Percentiles rank a stretch among this genome's conserved stretches.
Conservation (phyloP, 1,140 invertebrate genomes). For the Drosophila insularis region DNA sequence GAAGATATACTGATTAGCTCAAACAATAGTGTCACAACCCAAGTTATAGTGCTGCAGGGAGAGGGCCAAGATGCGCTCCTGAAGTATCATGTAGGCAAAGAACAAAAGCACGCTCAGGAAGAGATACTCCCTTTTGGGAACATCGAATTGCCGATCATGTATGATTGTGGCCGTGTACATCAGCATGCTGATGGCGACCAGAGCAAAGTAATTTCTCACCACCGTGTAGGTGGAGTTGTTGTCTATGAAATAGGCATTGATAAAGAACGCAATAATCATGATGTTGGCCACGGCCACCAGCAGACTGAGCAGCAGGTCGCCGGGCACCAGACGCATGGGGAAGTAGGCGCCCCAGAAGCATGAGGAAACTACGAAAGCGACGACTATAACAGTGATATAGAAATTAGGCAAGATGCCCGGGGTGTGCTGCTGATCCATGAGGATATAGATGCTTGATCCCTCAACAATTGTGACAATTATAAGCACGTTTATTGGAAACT, state of each 20-base stretch:
- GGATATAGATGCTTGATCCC: constrained; percentile 56
- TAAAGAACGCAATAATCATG: constrained; percentile 50
- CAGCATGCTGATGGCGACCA: constrained; percentile 49
- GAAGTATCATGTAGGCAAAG: constrained; percentile 62
- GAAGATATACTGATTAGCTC: neutral
- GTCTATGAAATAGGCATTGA: constrained; percentile 34
- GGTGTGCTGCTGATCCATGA: constrained; percentile 46
- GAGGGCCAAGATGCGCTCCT: constrained; percentile 53
- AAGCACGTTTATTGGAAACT: constrained; percentile 42
- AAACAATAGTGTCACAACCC: neutral
- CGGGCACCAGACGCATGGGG: constrained; percentile 60
- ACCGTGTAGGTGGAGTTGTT: neutral
- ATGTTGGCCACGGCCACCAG: constrained; percentile 42
- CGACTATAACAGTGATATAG: constrained; percentile 51
- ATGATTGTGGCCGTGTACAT: constrained; percentile 70
- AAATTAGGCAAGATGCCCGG: constrained; percentile 39
- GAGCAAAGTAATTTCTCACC: constrained; percentile 51
- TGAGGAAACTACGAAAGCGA: constrained; percentile 26
- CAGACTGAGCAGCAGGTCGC: constrained; percentile 59
- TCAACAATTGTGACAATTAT: constrained; percentile 46
- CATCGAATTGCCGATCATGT: constrained; percentile 65
- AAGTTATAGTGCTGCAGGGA: neutral
- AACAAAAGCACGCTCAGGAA: constrained; percentile 59
- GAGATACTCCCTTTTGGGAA: constrained; percentile 62
- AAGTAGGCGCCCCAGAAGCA: constrained; percentile 64